Conservation (phyloP, 2,797 vertebrate genomes). For the Rhabdomys pumilio region DNA sequence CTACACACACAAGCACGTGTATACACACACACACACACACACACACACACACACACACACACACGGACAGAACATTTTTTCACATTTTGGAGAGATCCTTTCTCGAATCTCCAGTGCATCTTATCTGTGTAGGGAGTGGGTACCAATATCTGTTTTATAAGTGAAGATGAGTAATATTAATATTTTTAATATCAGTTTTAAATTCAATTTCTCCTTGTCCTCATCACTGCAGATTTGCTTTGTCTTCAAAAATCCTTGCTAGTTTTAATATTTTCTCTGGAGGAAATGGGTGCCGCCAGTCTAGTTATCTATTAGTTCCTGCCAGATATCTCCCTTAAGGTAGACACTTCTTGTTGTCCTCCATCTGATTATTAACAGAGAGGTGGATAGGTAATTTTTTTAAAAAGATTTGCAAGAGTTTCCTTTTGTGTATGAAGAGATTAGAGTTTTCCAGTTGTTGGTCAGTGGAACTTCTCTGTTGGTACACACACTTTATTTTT, state of each 20-base stretch:
- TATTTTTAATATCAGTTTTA: neutral
- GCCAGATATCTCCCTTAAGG: neutral
- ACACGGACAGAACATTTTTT: slow-evolving; percentile 50
- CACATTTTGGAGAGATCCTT: neutral
- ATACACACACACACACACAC: neutral
- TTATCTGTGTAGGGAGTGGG: neutral
- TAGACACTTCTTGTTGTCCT: slow-evolving; percentile 31
- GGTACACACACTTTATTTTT: slow-evolving; percentile 30
- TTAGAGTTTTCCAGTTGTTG: slow-evolving; percentile 2
- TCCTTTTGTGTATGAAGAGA: slow-evolving; percentile 28
- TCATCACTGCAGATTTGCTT: neutral
- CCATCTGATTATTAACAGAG: slow-evolving; percentile 63
- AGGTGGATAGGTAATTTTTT: neutral
- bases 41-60: neutral
- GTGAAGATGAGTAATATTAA: slow-evolving; percentile 32
- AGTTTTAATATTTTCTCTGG: neutral
- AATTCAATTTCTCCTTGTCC: neutral
- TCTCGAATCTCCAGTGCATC: neutral
- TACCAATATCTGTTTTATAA: slow-evolving; percentile 52
- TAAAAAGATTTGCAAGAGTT: slow-evolving; percentile 23
- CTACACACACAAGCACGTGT: neutral
- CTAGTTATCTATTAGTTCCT: slow-evolving; percentile 2
- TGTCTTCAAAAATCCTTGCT: slow-evolving; percentile 46
- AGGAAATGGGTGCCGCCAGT: neutral
- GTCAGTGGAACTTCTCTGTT: slow-evolving; percentile 20